phyloP scores from a whole-genome alignment of 2,888 invertebrate species.

The Palloptera scutellata region DNA sequence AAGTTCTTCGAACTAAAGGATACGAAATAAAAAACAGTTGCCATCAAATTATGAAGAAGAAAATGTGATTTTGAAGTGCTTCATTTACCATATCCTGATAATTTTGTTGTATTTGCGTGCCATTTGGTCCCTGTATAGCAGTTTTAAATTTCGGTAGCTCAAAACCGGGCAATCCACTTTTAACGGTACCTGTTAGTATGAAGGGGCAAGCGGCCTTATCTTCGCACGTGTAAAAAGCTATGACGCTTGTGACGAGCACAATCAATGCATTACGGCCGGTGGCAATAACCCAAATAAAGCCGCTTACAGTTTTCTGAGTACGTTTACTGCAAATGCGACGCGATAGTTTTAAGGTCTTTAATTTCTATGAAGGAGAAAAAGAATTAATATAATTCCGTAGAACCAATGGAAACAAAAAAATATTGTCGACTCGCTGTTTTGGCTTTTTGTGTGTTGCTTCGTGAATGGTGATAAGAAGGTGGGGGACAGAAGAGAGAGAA shows the following conservation, averaged over 20 bases:
- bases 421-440: no score
- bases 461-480: background rate
- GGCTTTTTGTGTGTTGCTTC: no score
- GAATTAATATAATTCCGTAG: background rate
- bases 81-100: slow-evolving; percentile 55
- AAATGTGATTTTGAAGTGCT: background rate
- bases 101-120: slow-evolving; percentile 51
- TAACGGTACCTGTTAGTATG: slow-evolving; percentile 76
- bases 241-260: slow-evolving; percentile 70
- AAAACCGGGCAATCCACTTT: slow-evolving; percentile 74
- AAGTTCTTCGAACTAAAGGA: slow-evolving; percentile 73
- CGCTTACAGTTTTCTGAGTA: slow-evolving; percentile 62
- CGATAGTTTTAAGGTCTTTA: slow-evolving; percentile 20
- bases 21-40: background rate
- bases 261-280: slow-evolving; percentile 86
- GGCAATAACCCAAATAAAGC: slow-evolving; percentile 78
- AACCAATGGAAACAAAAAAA: no score
- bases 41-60: background rate
- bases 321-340: slow-evolving; percentile 50
- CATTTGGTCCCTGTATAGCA: slow-evolving; percentile 54
- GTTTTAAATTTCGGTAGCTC: slow-evolving; percentile 77
- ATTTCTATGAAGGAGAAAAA: slow-evolving; percentile 42
- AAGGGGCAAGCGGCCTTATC: slow-evolving; percentile 67
- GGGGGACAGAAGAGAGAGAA: background rate
- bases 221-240: slow-evolving; percentile 71